Evolutionary conservation across 2,888 invertebrate genomes (phyloP), one percentile per base, ranked within the genome.

Genomic region (Barypeithes pellucidus): DNA sequence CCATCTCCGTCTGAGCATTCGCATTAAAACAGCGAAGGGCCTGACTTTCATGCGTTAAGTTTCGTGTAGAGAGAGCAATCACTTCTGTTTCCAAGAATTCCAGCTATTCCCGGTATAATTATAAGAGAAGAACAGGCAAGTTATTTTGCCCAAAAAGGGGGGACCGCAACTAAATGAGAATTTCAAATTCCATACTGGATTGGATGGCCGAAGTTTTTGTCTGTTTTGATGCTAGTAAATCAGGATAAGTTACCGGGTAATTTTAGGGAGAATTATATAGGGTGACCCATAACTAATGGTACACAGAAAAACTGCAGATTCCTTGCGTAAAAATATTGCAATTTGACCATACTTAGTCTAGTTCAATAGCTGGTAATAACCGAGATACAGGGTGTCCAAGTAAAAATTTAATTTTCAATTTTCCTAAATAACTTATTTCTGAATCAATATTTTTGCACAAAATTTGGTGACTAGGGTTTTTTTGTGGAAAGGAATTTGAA

Each of bases 61-160:
- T 81, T 79, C 79, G 77, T 80, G 80, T 80, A 77, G 80, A 78
- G 50, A 80, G 78, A 80, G 78, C 82, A 82, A 82, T 82, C 81
- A 77, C 78, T 80, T 78, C 78, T 57, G 76, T 78, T 62, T 29
- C 47, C 29, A 62, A 82, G 83, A 81, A 82, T 83, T 75, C 80
- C 77, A 80, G 79, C 78, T 80, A 80, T 81, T 82, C 78, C 77
- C 76, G 71, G 76, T 79, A 77, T 80, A 82, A 82, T 82, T 81
- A 81, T 79, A 76, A 29, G 67, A 76, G 76, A 75, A 62, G 62
- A 62, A 62, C 18, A 11, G 45, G 33, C 29, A 62, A 62, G 62
- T 47, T 62, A 62, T 62, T 62, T 33, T 24, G 29, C 24, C 45
- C 69, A 72, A 75, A 71, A 75, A n/a, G n/a, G 68, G 60, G 70